Evolutionary conservation across 1,140 invertebrate species (phyloP).

Genomic region (Eriosoma lanigerum): DNA sequence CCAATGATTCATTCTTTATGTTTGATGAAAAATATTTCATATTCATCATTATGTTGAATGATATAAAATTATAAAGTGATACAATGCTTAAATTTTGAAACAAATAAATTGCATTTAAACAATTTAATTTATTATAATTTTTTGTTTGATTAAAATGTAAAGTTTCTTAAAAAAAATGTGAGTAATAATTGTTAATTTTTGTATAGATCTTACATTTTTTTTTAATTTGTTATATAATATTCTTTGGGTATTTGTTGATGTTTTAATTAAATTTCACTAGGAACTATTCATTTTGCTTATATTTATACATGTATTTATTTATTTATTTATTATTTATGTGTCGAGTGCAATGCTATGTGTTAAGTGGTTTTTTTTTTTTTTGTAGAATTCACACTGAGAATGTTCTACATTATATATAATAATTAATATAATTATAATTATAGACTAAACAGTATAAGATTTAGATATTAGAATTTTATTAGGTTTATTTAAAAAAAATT

Average conservation of each 20-base stretch:
- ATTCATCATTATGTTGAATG: not conserved
- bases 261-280: conserved; percentile 31
- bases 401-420: conserved; percentile 47
- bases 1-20: not conserved
- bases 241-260: conserved; percentile 16
- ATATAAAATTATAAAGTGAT: conserved; percentile 4
- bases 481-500: conserved; percentile 24
- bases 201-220: conserved; percentile 2
- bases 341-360: conserved; percentile 48
- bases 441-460: conserved; percentile 42
- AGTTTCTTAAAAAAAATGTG: conserved; percentile 10
- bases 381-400: conserved; percentile 27
- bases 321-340: conserved; percentile 47
- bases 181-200: conserved; percentile 37
- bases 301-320: conserved; percentile 32
- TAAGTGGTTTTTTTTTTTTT: conserved; percentile 37
- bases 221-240: conserved; percentile 22
- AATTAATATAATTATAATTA: conserved; percentile 50
- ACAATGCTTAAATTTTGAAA: conserved; percentile 9
- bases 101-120: conserved; percentile 26
- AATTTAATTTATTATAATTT: conserved; percentile 18
- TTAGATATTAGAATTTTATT: conserved; percentile 36
- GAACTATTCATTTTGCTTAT: conserved; percentile 39
- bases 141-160: conserved; percentile 32
- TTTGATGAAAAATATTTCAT: not conserved